phyloP scores from a whole-genome alignment of 1,140 invertebrate genomes.

The Micrasema longulum region DNA sequence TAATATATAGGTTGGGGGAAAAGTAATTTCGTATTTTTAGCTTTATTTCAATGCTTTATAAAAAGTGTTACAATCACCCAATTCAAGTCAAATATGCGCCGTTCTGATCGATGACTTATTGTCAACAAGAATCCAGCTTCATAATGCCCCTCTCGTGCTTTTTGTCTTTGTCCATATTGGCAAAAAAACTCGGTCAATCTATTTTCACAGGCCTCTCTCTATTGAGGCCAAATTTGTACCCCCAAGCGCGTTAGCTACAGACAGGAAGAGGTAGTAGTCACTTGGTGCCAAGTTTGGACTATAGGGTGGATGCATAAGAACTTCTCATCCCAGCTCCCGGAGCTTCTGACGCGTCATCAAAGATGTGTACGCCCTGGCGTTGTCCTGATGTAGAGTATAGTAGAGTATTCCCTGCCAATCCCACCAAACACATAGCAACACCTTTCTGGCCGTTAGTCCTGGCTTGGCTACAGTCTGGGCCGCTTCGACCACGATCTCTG shows the following conservation, averaged over 20 bases:
- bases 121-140: slow-evolving; percentile 6
- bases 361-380: slow-evolving; percentile 17
- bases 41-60: too few species aligned
- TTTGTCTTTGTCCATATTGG: too few species aligned
- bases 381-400: slow-evolving; percentile 22
- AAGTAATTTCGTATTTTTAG: too few species aligned
- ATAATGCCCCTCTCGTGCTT: slow-evolving; percentile 16
- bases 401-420: slow-evolving; percentile 25
- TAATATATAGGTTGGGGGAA: too few species aligned
- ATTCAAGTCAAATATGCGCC: too few species aligned
- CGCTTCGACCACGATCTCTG: too few species aligned
- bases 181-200: too few species aligned
- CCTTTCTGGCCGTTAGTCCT: slow-evolving; percentile 19
- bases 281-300: slow-evolving; percentile 10
- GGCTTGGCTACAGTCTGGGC: too few species aligned
- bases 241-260: slow-evolving; percentile 13
- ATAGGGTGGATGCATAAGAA: slow-evolving; percentile 25
- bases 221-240: slow-evolving; percentile 20
- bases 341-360: slow-evolving; percentile 17
- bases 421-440: slow-evolving; percentile 23
- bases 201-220: too few species aligned
- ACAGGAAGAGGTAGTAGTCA: slow-evolving; percentile 23
- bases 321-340: slow-evolving; percentile 15
- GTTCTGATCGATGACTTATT: slow-evolving; percentile 26
- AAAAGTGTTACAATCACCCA: too few species aligned